phyloP scores from a whole-genome alignment of 2,888 invertebrate species.

The Molanna angustata region DNA sequence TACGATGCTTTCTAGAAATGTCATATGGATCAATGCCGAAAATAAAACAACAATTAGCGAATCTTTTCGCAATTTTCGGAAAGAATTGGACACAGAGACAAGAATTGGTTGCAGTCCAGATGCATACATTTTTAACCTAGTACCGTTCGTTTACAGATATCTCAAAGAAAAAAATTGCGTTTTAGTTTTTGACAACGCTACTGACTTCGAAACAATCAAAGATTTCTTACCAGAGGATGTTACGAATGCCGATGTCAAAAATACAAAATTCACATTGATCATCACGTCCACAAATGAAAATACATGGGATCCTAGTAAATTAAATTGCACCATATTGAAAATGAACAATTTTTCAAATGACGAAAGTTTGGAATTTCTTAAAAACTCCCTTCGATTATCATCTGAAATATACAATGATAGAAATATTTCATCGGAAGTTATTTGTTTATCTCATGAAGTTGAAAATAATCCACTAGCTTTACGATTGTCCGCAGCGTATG shows the following conservation, averaged over 20 bases:
- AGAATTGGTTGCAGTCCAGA: not conserved
- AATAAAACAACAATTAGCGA: not conserved
- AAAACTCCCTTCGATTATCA: no score
- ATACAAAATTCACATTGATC: no score
- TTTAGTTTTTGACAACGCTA: not conserved
- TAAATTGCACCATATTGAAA: no score
- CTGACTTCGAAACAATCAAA: not conserved
- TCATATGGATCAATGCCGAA: conserved; percentile 1
- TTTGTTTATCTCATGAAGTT: no score
- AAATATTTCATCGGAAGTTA: no score
- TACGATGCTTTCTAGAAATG: not conserved
- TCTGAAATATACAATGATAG: no score
- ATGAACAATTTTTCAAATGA: not conserved
- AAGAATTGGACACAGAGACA: not conserved
- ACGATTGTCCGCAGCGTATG: not conserved
- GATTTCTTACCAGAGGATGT: not conserved
- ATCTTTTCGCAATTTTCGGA: not conserved
- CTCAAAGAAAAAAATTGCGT: not conserved
- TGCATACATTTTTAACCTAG: not conserved
- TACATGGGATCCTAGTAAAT: no score
- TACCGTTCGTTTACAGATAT: not conserved
- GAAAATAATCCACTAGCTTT: not conserved
- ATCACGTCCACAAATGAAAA: no score
- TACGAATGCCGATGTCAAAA: not conserved
- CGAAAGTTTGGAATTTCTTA: not conserved